Evolutionary conservation across 2,888 invertebrate genomes (phyloP), one percentile per base, ranked within the genome.

Genomic region (Synergus umbraculus): DNA sequence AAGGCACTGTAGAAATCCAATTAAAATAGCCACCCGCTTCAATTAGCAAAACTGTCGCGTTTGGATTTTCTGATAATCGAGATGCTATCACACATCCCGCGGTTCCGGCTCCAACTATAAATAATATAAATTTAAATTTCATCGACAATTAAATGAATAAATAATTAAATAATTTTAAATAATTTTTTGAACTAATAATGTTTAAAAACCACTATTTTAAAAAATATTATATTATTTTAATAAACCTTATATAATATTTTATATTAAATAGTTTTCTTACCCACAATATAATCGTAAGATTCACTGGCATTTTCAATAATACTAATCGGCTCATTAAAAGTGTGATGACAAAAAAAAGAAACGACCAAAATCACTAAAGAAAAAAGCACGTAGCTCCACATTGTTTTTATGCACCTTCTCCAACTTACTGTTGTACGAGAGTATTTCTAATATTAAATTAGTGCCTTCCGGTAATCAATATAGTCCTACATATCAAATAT

Each of bases 1-100:
- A 88, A 0, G 96, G 96, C 80, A 96, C 93, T 80, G 93, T 93
- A 0, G 95, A 94, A 79, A 95, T 92, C 91, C 94, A 95, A 7
- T 94, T 94, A 93, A 96, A 96, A 82, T 94, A 93, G 64, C 94
- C 94, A 0, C 96, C 96, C 0, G 96, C 96, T 90, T 96, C 96
- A 2, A 96, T 89, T 0, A 96, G 92, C 46, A 96, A 90, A 0
- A 96, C 94, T 22, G 93, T 94, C 4, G 92, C 91, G 73, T 93
- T 93, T 2, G 92, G 91, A 83, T 94, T 93, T 86, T 94, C 94
- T 7, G 95, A 93, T 18, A 96, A 93, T 2, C 95, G 93, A 0
- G 95, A 93, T 0, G 96, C 95, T 9, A 96, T 90, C 0, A 96
- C 95, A 85, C 95, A 95, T 10, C 96, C 96, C 0, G 95, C 93